A percentile compares a stretch with the other conserved stretches of the same genome.
Evolutionary conservation across 2,888 invertebrate genomes (phyloP).

Genomic region (Ceramica pisi): DNA sequence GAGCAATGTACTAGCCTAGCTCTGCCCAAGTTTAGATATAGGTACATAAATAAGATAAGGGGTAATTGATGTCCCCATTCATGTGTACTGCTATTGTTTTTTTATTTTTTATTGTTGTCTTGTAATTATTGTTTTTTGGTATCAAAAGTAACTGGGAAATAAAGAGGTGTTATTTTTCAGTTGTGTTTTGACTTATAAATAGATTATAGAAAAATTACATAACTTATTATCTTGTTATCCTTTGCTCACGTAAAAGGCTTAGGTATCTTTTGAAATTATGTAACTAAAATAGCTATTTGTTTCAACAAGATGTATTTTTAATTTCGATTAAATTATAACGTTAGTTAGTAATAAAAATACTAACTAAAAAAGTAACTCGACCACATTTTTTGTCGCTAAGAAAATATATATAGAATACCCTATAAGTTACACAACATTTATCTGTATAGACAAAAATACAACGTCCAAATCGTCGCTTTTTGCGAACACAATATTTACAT

Average conservation of each 20-base stretch:
- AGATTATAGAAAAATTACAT: too few relatives aligned
- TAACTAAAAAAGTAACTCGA: neutral
- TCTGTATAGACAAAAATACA: conserved; percentile 12
- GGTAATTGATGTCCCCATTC: conserved; percentile 9
- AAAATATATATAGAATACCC: conserved; percentile 4
- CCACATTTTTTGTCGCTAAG: neutral
- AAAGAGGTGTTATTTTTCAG: neutral
- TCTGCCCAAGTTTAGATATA: conserved; percentile 19
- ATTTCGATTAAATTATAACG: neutral
- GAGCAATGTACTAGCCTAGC: neutral
- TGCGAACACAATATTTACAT: conserved; percentile 45
- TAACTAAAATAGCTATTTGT: neutral
- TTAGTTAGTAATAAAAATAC: neutral
- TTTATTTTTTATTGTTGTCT: neutral
- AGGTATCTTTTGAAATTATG: neutral
- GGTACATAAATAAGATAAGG: neutral
- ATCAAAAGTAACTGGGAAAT: neutral
- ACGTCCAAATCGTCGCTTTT: conserved; percentile 37
- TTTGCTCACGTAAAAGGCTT: neutral
- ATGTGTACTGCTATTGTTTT: neutral
- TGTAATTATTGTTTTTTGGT: neutral
- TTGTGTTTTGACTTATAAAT: neutral
- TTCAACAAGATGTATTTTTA: neutral
- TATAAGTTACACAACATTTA: conserved; percentile 24
- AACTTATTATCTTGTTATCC: too few relatives aligned